Base-by-base conservation (phyloP, 2,113 vertebrate genomes). In the Hyperopisus bebe region DNA sequence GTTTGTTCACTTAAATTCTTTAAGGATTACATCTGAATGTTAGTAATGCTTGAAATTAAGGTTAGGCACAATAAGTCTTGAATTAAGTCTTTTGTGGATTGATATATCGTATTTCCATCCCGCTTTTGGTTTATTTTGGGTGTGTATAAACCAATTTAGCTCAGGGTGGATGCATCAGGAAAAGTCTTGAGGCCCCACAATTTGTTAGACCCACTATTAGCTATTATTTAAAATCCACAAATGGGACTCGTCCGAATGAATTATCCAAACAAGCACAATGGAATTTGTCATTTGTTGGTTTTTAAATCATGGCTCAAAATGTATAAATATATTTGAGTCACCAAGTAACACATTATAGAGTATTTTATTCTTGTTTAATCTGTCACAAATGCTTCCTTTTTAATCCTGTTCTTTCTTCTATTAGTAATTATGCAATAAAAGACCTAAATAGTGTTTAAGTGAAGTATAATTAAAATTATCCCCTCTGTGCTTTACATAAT, bases 1-100 rank as follows among this genome's bases (percentile, higher is more conserved):
- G 21, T n/a, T 86, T 47, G 47, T 27, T 86, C 83, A 86, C 44
- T 15, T 27, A 48, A 85, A 86, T 86, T 50, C 47, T 86, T 86
- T 86, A 86, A 86, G 46, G 47, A 86, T 86, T 86, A 27, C 47
- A 47, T 27, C 24, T 47, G 83, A 48, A 50, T 0, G 17, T n/a
- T 50, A 15, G 46, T 48, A 47, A 48, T 48, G 83, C 24, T 21
- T 86, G 83, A 48, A 86, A 86, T 48, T 47, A 86, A 86, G 83
- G 83, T 46, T 86, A 46, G 83, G 83, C 19, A 27, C 44, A 86
- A 27, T 86, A 48, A 27, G 83, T 50, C 11, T 50, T 27, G 10
- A 47, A 31, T 86, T n/a, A 86, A 50, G 24, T 86, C 44, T 86
- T 50, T 85, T 48, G 24, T 84, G 82, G 82, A 84, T 84, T 47